Evolutionary conservation across 2,888 invertebrate species (phyloP).

Genomic region (Sphaerophoria rueppellii): DNA sequence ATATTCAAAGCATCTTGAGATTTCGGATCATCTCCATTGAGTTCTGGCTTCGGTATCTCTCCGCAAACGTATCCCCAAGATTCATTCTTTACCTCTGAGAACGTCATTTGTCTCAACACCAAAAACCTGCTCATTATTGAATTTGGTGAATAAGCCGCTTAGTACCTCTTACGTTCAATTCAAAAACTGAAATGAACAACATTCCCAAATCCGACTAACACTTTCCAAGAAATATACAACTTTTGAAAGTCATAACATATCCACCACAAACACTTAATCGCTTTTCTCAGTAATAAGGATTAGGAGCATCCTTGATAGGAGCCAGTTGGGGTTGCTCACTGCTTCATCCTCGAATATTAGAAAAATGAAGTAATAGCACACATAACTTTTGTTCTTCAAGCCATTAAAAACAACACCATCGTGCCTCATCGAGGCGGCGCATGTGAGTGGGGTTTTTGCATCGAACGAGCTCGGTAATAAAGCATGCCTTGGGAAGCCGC

Average conservation of each 20-base stretch:
- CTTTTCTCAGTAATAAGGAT: neutral
- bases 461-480: slow-evolving; percentile 37
- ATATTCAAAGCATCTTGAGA: too few relatives aligned
- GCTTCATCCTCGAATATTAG: neutral
- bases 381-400: neutral
- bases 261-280: neutral
- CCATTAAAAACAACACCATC: slow-evolving; percentile 25
- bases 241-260: neutral
- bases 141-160: too few relatives aligned
- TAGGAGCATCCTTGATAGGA: neutral
- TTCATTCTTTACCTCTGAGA: too few relatives aligned
- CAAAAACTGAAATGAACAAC: neutral
- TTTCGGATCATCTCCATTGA: too few relatives aligned
- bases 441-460: slow-evolving; percentile 22
- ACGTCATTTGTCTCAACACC: too few relatives aligned
- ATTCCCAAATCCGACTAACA: neutral
- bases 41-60: too few relatives aligned
- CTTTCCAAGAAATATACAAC: neutral
- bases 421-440: neutral
- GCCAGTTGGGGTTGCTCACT: neutral
- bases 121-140: too few relatives aligned
- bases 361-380: slow-evolving; percentile 14
- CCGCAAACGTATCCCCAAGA: too few relatives aligned
- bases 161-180: too few relatives aligned
- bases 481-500: slow-evolving; percentile 28